These are phyloP conservation scores for Parnassius mnemosyne DNA, from an alignment of 2,888 invertebrate species.

Conservation along the genomic window DNA sequence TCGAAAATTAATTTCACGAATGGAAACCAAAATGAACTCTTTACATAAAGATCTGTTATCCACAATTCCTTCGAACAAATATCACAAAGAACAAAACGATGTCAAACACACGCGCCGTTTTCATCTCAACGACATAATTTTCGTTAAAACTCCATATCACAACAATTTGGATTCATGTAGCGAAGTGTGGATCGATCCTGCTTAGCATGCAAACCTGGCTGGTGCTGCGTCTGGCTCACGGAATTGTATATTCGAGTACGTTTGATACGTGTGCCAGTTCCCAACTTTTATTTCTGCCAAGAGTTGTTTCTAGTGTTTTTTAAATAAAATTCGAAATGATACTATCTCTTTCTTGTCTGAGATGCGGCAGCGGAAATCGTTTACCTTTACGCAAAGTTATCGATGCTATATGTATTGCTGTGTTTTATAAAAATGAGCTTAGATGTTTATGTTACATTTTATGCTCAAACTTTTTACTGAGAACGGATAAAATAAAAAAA, in stretches of 20 bases:
- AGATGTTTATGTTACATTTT: too few relatives aligned
- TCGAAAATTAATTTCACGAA: not conserved
- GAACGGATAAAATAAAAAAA: too few relatives aligned
- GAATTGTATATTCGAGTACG: slow-evolving; percentile 41
- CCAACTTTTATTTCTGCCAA: slow-evolving; percentile 48
- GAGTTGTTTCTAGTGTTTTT: slow-evolving; percentile 46
- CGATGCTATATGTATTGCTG: not conserved
- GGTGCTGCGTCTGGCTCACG: slow-evolving; percentile 37
- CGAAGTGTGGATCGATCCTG: slow-evolving; percentile 36
- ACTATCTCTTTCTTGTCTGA: slow-evolving; percentile 54
- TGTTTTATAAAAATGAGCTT: too few relatives aligned
- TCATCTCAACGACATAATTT: slow-evolving; percentile 1
- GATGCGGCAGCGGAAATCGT: slow-evolving; percentile 42
- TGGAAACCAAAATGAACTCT: not conserved
- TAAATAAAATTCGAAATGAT: slow-evolving; percentile 30
- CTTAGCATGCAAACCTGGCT: slow-evolving; percentile 47
- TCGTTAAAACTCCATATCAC: slow-evolving; percentile 13
- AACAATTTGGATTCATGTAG: slow-evolving; percentile 18
- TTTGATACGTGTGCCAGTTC: slow-evolving; percentile 37
- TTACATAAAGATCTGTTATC: not conserved
- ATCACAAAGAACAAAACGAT: not conserved
- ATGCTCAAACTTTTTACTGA: too few relatives aligned
- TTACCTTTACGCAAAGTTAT: slow-evolving; percentile 37
- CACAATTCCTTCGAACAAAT: not conserved
- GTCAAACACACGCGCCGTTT: slow-evolving; percentile 3